Evolutionary conservation across 1,140 invertebrate genomes (phyloP).

Genomic region (Pseudoatta argentina): DNA sequence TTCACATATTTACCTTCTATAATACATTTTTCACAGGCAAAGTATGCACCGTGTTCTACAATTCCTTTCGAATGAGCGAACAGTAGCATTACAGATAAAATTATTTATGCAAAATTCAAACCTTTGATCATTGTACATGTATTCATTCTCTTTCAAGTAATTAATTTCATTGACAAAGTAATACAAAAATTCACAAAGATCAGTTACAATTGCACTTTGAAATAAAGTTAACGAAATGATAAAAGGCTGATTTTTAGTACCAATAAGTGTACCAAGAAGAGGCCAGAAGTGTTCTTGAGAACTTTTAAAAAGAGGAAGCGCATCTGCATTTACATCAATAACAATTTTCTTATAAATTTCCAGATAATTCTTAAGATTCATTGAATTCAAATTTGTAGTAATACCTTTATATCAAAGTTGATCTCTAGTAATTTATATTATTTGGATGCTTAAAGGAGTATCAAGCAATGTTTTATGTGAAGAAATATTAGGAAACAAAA

Average conservation of each 20-base stretch:
- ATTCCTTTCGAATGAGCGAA: background rate
- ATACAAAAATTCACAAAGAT: background rate
- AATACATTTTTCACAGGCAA: background rate
- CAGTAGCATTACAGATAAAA: background rate
- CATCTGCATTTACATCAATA: background rate
- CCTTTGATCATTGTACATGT: background rate
- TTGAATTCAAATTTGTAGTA: background rate
- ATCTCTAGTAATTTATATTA: background rate
- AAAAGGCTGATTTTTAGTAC: background rate
- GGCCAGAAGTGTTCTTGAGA: background rate
- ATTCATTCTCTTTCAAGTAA: background rate
- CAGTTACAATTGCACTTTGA: background rate
- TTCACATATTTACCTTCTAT: background rate
- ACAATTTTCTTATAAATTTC: background rate
- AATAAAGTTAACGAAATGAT: background rate
- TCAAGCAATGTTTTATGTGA: conserved; percentile 7
- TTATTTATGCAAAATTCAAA: background rate
- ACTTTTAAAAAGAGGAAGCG: background rate
- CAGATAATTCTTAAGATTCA: background rate
- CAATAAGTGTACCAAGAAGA: background rate
- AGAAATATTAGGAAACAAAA: background rate
- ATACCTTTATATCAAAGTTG: background rate
- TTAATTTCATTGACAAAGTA: background rate
- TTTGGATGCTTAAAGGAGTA: background rate
- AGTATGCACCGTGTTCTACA: background rate